A percentile compares a stretch with the other conserved stretches of the same genome.
These are phyloP conservation scores for Lytechinus pictus DNA, from an alignment of 35 echinoderm and acorn worm genomes.

Conservation along the genomic window DNA sequence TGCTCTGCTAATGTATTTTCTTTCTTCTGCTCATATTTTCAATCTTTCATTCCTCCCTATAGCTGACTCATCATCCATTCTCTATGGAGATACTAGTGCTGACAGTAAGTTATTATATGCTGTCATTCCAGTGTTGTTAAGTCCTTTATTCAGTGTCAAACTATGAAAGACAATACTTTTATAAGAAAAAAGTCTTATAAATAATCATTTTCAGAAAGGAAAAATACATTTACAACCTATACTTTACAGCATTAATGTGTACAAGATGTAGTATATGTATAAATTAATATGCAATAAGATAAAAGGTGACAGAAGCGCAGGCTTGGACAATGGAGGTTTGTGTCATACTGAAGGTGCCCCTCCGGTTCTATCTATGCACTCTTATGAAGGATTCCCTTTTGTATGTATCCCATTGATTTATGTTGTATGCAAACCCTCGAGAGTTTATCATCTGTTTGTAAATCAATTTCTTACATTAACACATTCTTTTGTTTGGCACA, in stretches of 20 bases:
- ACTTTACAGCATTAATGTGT: not conserved
- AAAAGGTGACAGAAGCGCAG: too few species aligned
- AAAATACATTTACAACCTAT: not conserved
- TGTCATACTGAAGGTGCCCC: too few species aligned
- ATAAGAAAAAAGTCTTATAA: not conserved
- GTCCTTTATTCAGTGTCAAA: not conserved
- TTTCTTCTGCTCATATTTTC: slow-evolving; percentile 20
- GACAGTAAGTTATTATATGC: slow-evolving; percentile 49
- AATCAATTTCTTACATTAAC: not conserved
- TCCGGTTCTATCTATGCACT: too few species aligned
- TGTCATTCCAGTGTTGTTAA: not conserved
- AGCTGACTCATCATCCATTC: slow-evolving; percentile 24
- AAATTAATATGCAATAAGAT: too few species aligned
- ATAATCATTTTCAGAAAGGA: not conserved
- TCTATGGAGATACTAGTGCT: slow-evolving; percentile 56
- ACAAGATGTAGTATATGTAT: not conserved
- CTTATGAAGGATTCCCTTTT: too few species aligned
- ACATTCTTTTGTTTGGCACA: not conserved
- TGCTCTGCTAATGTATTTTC: too few species aligned
- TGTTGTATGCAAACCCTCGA: too few species aligned
- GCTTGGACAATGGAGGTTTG: too few species aligned
- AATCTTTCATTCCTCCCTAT: not conserved
- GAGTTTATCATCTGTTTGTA: not conserved
- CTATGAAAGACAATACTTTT: too few species aligned
- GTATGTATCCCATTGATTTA: too few species aligned